Evolutionary conservation across 1,140 invertebrate genomes (phyloP), one percentile per base, ranked within the genome.

Genomic region (Microplitis demolitor): DNA sequence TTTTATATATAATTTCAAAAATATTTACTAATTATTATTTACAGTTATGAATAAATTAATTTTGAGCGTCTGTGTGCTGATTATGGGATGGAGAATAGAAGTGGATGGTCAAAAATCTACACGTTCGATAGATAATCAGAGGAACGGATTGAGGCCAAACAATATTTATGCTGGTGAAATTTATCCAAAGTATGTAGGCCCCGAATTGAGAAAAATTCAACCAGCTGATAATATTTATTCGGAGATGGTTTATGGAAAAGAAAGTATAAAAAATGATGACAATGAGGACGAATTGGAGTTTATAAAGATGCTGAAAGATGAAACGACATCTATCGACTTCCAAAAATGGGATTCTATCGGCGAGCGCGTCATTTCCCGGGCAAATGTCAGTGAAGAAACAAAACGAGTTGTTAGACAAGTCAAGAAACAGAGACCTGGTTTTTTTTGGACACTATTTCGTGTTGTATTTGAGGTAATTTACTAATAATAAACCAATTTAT

Each of bases 391-490:
- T 9, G 76, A 76, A 60, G 73, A 81, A 11, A 76, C 74, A 5
- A 82, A 81, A 62, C 81, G 82, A 62, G 75, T 81, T 0, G 78
- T 78, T 3, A 81, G 83, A 16, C 81, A 84, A 74, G 75, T 81
- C 45, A 78, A 82, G 60, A 84, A 78, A 61, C 73, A 83, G 53
- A 85, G 80, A 54, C 87, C 87, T 3, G 88, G 88, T 72, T 87
- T 89, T 60, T 88, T 89, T 62, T 87, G 85, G 84, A 88, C 88
- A 3, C 71, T 89, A 2, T 87, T 84, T 16, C 82, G 80, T 67
- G 78, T 88, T 0, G 79, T 82, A 14, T 88, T 84, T 66, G 86
- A 88, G 72, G 88, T 88, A 3, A 4, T 9, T 45, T 1, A 45
- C 16, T 8, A 54, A 63, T 66, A 66, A 72, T 45, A 13, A 14